Conservation (phyloP, 2,888 invertebrate species). For the Marronus borbonicus region DNA sequence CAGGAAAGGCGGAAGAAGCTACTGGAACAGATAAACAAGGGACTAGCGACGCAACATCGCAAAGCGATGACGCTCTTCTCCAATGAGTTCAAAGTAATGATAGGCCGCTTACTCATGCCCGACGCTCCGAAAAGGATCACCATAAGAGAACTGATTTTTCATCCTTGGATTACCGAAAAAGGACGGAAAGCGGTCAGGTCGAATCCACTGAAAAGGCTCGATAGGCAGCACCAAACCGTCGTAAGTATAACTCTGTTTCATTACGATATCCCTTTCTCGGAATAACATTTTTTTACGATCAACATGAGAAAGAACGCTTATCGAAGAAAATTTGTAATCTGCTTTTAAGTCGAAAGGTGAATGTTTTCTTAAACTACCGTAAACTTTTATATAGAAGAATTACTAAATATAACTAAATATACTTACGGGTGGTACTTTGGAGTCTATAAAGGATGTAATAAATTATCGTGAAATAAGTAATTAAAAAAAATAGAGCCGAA, state of each 20-base stretch:
- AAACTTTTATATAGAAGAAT: no score
- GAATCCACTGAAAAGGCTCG: constrained; percentile 70
- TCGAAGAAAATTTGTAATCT: constrained; percentile 2
- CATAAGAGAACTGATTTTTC: constrained; percentile 74
- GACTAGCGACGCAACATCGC: constrained; percentile 75
- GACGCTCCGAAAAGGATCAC: constrained; percentile 73
- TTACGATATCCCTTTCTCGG: constrained; percentile 29
- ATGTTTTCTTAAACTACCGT: not conserved
- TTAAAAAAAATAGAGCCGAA: no score
- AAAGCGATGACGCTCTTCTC: constrained; percentile 72
- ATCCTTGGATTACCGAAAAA: constrained; percentile 75
- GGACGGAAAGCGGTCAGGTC: constrained; percentile 72
- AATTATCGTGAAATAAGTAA: no score
- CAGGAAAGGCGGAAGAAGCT: constrained; percentile 76
- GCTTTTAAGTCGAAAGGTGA: not conserved
- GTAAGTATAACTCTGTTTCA: constrained; percentile 36
- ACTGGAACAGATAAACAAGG: constrained; percentile 78
- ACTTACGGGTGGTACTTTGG: no score
- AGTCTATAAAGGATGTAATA: no score
- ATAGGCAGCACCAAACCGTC: constrained; percentile 63
- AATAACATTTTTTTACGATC: constrained; percentile 21
- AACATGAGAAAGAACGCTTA: constrained; percentile 7
- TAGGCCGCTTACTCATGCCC: constrained; percentile 74
- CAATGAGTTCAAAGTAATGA: constrained; percentile 69
- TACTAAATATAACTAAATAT: no score